phyloP scores from a whole-genome alignment of 2,113 vertebrate species.

The Gobius niger region DNA sequence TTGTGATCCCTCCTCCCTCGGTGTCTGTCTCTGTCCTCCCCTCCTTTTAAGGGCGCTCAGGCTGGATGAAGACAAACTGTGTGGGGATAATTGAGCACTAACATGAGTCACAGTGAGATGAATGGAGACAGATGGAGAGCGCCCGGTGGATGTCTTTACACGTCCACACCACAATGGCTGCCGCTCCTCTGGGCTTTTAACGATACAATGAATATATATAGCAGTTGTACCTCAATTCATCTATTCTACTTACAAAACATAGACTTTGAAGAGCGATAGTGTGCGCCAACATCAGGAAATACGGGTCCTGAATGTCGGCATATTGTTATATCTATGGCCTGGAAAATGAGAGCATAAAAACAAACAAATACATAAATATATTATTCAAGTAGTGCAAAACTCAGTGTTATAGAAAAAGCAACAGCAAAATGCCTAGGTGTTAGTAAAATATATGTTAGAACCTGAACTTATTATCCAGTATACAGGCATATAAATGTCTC shows the following conservation, averaged over 20 bases:
- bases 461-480: no score
- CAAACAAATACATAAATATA: no score
- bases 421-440: no score
- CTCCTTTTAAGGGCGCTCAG: conserved; percentile 34
- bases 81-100: conserved; percentile 51
- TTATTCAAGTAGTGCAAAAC: no score
- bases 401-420: no score
- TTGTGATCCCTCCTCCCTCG: background rate
- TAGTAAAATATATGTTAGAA: no score
- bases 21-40: conserved; percentile 1
- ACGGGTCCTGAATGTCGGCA: no score
- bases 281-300: no score
- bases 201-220: conserved; percentile 20
- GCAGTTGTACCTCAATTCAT: conserved; percentile 20
- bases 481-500: background rate
- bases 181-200: conserved; percentile 20
- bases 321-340: no score
- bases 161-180: conserved; percentile 13
- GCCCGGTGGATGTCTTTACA: conserved; percentile 24
- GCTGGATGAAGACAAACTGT: conserved; percentile 53
- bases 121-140: conserved; percentile 53
- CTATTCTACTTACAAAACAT: conserved; percentile 1
- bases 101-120: conserved; percentile 38
- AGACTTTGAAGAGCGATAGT: background rate
- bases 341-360: no score